Conservation (phyloP, 2,113 vertebrate genomes). For the Syrrhaptes paradoxus region DNA sequence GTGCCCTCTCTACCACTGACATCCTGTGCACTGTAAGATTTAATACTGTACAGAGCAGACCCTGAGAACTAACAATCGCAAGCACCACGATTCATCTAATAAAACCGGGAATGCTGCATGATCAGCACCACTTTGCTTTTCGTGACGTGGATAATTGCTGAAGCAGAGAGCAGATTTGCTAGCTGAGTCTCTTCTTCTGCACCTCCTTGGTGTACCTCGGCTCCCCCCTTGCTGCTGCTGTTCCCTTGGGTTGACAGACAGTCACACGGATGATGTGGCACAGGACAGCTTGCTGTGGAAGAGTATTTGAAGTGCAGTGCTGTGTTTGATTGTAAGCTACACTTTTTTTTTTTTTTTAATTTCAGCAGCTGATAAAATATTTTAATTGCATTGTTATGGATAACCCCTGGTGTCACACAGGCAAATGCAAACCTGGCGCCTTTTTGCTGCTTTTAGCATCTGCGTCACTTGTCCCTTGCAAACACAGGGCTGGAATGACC, state of each 20-base stretch:
- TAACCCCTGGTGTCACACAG: not conserved
- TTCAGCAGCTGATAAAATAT: not conserved
- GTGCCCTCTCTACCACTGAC: not conserved
- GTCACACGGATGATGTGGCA: not conserved
- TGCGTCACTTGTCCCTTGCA: not conserved
- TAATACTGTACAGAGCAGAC: not conserved
- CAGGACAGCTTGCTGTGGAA: not conserved
- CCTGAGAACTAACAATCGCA: not conserved
- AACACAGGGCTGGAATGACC: not conserved
- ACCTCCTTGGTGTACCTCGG: not conserved
- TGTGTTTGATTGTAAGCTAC: not conserved
- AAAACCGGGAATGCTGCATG: fast-evolving
- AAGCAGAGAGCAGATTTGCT: not conserved
- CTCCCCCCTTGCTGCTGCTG: not conserved
- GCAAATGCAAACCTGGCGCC: not conserved
- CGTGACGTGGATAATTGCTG: not conserved
- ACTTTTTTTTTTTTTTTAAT: not conserved
- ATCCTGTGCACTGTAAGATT: not conserved
- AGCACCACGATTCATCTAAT: not conserved
- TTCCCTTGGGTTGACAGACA: not conserved
- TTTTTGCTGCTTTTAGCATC: not conserved
- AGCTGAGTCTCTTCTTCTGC: not conserved
- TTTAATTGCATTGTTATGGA: not conserved
- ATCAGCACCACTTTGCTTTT: not conserved
- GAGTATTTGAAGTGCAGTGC: not conserved